Evolutionary conservation across 2,797 vertebrate species (phyloP), one percentile per base, ranked within the genome.

Genomic region (Sebastes taczanowskii): DNA sequence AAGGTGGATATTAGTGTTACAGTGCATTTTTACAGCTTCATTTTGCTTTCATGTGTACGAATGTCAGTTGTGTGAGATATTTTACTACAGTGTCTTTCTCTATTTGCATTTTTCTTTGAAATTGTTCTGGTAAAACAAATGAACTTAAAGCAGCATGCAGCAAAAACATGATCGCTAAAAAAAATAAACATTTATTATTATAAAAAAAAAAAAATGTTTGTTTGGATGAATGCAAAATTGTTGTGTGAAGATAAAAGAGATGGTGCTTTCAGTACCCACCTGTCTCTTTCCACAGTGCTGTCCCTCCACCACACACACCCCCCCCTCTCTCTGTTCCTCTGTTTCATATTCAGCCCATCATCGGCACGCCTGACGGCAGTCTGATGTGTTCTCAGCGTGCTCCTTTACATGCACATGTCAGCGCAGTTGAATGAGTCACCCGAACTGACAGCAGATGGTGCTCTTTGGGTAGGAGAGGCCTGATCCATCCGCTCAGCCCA

Each of bases 401-500:
- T 88, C 86, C 86, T 89, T 91, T 89, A 83, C 89, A 91, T 86
- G 89, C 85, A 73, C 80, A 84, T 85, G 84, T 92, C 87, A 92
- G 88, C 66, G 74, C 80, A 78, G 86, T 84, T 74, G 90, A 94
- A 93, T 91, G 86, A 95, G 92, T 95, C 83, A 92, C 91, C 86
- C 61, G 64, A 94, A 88, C 94, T 93, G 94, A 95, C 96, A 96
- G 95, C 93, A 96, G 96, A 95, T 96, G 96, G 96, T 95, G 95
- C 95, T 96, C 94, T 97, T 93, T 85, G 93, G 94, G 95, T 94
- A 95, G 52, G 59, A 91, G 91, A 93, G 88, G 87, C 90, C 90
- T 83, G 90, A 87, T 94, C 82, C 83, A 52, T 88, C 82, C 60
- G 22, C 86, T 88, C 86, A 81, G 88, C 87, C 80, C 73, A 34